Conservation (phyloP, 2,888 invertebrate species). For the Tetramorium bicarinatum region DNA sequence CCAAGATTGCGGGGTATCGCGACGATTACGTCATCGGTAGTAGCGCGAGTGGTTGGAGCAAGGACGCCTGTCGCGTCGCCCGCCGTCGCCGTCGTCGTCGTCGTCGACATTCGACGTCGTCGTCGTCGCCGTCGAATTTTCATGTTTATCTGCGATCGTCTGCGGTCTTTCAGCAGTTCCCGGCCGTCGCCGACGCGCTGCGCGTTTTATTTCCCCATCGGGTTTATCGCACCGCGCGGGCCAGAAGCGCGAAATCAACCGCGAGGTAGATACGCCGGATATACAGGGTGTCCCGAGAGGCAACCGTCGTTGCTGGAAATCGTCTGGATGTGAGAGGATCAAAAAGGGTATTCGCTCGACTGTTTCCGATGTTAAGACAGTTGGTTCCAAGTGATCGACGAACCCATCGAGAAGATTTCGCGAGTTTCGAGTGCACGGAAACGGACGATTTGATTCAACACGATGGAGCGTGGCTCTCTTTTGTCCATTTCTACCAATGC, state of each 20-base stretch:
- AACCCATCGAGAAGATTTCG: not conserved
- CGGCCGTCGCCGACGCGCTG: not conserved
- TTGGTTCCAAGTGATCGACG: not conserved
- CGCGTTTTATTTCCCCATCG: constrained; percentile 33
- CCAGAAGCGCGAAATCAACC: constrained; percentile 26
- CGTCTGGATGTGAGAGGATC: not conserved
- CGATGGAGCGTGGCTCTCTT: not conserved
- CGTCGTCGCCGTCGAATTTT: constrained; percentile 63
- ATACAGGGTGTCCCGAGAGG: constrained; percentile 15
- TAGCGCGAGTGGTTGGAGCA: constrained; percentile 84
- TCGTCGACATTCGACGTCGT: constrained; percentile 38
- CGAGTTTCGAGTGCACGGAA: not conserved
- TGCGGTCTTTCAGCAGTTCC: constrained; percentile 50
- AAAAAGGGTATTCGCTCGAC: not conserved
- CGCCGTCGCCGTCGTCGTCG: constrained; percentile 77
- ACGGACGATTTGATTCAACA: not conserved
- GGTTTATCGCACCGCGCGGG: constrained; percentile 37
- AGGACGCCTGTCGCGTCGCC: constrained; percentile 83
- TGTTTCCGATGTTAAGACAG: not conserved
- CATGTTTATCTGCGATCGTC: constrained; percentile 63
- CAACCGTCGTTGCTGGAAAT: not conserved
- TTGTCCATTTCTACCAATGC: too few relatives aligned
- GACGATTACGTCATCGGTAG: constrained; percentile 87
- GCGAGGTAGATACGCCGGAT: constrained; percentile 9
- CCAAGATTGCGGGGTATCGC: constrained; percentile 88